Evolutionary conservation across 2,888 invertebrate species (phyloP), one percentile per base, ranked within the genome.

Genomic region (Syritta pipiens): DNA sequence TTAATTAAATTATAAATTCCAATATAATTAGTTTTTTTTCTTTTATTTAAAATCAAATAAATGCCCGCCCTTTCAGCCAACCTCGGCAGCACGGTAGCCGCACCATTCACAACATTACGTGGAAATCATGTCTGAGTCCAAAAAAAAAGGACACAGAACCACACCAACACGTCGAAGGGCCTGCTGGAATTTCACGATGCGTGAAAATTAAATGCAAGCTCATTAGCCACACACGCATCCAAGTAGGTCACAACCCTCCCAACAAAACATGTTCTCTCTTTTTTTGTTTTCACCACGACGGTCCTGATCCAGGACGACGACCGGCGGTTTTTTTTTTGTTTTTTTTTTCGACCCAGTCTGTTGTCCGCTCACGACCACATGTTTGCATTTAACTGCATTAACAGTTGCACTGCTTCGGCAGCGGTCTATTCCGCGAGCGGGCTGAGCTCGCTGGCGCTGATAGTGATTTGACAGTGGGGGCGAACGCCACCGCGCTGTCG

Each of bases 301-400:
- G 72, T 77, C 72, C 59, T 53, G 32, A 53, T 59, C 71, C 65
- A 55, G 44, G n/a, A n/a, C n/a, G n/a, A n/a, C n/a, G n/a, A n/a
- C n/a, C 32, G 51, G 76, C 42, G 59, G 37, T 65, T 60, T 60
- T 53, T 53, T 44, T 71, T 77, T 72, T 60, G 17, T 46, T 32
- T 65, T 71, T 65, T 65, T 37, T 37, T 37, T 37, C 7, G 14
- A 17, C 60, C 60, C 77, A 67, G 72, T 77, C 72, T 77, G 65
- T 77, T 77, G 77, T 71, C 42, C 60, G 53, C 49, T 71, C 5
- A 46, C 55, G 79, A 74, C 74, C 79, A 74, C 74, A 74, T 74
- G 74, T 74, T 74, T 79, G 74, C 67, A 79, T 79, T 79, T 67
- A 79, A 79, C 74, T 79, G 79, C 62, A 79, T 79, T 79, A 79